These are phyloP conservation scores for Acromyrmex heyeri DNA, from an alignment of 1,140 invertebrate genomes.

Conservation along the genomic window DNA sequence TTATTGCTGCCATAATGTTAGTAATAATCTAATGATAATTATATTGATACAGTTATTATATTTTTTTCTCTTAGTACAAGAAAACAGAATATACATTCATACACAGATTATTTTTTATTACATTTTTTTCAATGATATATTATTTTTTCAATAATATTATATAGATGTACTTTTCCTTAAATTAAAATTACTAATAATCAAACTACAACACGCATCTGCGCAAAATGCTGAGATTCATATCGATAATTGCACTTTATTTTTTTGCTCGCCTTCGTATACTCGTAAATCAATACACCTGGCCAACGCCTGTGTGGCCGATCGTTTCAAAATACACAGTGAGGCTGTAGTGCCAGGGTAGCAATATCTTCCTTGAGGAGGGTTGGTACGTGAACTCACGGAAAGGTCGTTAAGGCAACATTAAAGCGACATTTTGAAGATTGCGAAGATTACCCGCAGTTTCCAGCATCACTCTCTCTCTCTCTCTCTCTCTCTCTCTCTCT, in stretches of 20 bases:
- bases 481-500: neutral
- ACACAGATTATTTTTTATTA: too few relatives aligned
- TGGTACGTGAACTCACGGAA: constrained; percentile 30
- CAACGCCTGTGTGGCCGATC: constrained; percentile 10
- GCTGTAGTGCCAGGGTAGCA: neutral
- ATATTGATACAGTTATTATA: too few relatives aligned
- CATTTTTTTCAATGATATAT: too few relatives aligned
- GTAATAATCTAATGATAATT: too few relatives aligned
- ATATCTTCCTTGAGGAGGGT: constrained; percentile 17
- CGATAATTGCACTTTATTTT: neutral
- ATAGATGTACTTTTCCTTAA: neutral
- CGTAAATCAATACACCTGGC: constrained; percentile 46
- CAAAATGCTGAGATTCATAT: neutral
- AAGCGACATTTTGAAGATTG: constrained; percentile 59
- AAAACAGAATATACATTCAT: too few relatives aligned
- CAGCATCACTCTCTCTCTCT: neutral
- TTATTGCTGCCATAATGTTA: too few relatives aligned
- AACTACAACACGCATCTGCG: too few relatives aligned
- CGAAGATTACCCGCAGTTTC: constrained; percentile 39
- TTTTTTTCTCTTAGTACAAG: too few relatives aligned
- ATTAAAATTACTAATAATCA: neutral
- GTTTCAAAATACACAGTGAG: constrained; percentile 10
- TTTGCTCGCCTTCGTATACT: neutral
- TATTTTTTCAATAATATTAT: neutral
- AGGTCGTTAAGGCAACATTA: constrained; percentile 58